Evolutionary conservation across 2,888 invertebrate species (phyloP).

Genomic region (Spodoptera littoralis): DNA sequence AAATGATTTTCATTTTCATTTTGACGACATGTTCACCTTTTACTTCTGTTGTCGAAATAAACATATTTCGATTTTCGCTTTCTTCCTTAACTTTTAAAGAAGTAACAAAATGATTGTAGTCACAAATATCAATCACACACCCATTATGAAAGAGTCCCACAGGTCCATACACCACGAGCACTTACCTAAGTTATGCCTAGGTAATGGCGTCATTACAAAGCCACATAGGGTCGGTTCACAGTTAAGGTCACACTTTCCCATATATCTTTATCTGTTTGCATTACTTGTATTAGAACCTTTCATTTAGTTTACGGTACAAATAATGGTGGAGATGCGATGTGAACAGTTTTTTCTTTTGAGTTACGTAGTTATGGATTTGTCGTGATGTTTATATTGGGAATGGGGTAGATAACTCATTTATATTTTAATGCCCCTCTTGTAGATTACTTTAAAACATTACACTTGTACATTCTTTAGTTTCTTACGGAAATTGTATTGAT

Average conservation of each 20-base stretch:
- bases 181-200: slow-evolving; percentile 32
- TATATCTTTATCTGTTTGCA: slow-evolving; percentile 38
- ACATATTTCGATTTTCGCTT: too few species aligned
- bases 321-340: neutral
- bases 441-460: too few species aligned
- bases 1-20: too few species aligned
- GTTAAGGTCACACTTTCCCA: slow-evolving; percentile 64
- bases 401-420: too few species aligned
- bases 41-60: too few species aligned
- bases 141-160: slow-evolving; percentile 16
- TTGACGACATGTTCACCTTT: too few species aligned
- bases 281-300: slow-evolving; percentile 21
- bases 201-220: slow-evolving; percentile 56
- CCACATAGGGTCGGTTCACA: slow-evolving; percentile 47
- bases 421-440: too few species aligned
- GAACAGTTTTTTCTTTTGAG: neutral
- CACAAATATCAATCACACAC: neutral
- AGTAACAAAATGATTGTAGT: too few species aligned
- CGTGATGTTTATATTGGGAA: neutral
- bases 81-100: too few species aligned
- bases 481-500: too few species aligned
- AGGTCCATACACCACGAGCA: slow-evolving; percentile 3
- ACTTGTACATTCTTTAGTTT: too few species aligned
- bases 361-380: neutral
- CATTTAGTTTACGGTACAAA: slow-evolving; percentile 26